These are phyloP conservation scores for Drosophila mercatorum DNA, from an alignment of 2,888 invertebrate species.

Conservation along the genomic window DNA sequence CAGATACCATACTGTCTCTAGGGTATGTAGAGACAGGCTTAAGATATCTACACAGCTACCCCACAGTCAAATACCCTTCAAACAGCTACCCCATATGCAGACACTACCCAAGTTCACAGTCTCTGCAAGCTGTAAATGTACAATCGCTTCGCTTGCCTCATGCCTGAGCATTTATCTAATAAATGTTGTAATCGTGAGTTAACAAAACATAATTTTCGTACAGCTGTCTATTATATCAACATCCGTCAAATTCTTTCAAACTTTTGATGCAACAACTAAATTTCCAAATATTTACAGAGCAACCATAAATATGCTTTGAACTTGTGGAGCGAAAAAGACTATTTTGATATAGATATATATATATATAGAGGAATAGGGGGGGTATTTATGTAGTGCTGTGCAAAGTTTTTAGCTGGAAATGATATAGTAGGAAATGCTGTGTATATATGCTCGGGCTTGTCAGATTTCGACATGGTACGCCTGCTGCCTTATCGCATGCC, in stretches of 20 bases:
- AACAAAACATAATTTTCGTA: constrained; percentile 40
- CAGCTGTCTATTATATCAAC: constrained; percentile 44
- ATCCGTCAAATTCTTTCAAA: constrained; percentile 42
- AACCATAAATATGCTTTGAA: constrained; percentile 53
- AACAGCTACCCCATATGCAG: too few species aligned
- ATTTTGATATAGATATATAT: constrained; percentile 35
- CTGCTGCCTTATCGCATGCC: constrained; percentile 48
- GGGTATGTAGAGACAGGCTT: too few species aligned
- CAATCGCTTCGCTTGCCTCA: background rate
- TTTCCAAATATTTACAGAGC: constrained; percentile 56
- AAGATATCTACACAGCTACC: too few species aligned
- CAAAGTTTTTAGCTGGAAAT: constrained; percentile 35
- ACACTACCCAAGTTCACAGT: background rate
- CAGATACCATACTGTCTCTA: too few species aligned
- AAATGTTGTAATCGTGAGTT: constrained; percentile 39
- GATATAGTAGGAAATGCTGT: background rate
- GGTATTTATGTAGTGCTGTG: constrained; percentile 40
- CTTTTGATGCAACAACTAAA: constrained; percentile 43
- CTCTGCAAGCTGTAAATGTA: background rate
- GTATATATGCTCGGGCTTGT: constrained; percentile 17
- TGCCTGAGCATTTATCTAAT: background rate
- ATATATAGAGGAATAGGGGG: background rate
- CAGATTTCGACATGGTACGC: constrained; percentile 35
- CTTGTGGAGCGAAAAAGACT: constrained; percentile 17
- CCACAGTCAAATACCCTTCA: too few species aligned